Conservation (phyloP, 2,113 vertebrate genomes). For the Hoplias malabaricus region DNA sequence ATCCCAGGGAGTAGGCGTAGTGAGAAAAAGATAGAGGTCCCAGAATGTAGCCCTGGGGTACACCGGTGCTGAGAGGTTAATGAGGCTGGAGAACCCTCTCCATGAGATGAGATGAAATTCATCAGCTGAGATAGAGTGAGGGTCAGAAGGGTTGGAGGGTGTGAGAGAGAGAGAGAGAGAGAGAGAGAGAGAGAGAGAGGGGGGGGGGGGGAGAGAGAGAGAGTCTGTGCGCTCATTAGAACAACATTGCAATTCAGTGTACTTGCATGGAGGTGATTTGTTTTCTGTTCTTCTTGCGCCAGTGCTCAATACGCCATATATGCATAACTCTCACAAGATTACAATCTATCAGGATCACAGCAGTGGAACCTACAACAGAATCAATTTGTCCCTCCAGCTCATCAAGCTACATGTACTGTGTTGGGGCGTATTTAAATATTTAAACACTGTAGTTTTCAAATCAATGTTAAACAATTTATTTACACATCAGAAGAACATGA, state of each 20-base stretch:
- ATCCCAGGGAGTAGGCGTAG: constrained; percentile 27
- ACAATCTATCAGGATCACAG: neutral
- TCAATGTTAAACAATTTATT: neutral
- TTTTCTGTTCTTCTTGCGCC: neutral
- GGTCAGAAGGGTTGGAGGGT: neutral
- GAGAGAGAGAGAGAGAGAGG: neutral
- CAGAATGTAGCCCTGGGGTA: constrained; percentile 47
- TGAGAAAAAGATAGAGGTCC: constrained; percentile 47
- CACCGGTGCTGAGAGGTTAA: constrained; percentile 58
- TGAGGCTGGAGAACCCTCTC: constrained; percentile 53
- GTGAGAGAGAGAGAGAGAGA: neutral
- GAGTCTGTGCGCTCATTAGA: neutral
- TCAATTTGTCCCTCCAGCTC: neutral
- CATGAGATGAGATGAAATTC: constrained; percentile 32
- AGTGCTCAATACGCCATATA: neutral
- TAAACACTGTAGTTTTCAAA: neutral
- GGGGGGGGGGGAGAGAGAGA: neutral
- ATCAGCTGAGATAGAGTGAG: constrained; percentile 24
- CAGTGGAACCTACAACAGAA: neutral
- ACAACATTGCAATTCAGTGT: neutral
- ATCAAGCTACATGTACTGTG: too few species aligned
- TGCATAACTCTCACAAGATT: neutral
- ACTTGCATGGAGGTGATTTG: neutral
- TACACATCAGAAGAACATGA: neutral
- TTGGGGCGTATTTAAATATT: neutral